phyloP scores from a whole-genome alignment of 2,888 invertebrate genomes.

The Argyra leucocephala region DNA sequence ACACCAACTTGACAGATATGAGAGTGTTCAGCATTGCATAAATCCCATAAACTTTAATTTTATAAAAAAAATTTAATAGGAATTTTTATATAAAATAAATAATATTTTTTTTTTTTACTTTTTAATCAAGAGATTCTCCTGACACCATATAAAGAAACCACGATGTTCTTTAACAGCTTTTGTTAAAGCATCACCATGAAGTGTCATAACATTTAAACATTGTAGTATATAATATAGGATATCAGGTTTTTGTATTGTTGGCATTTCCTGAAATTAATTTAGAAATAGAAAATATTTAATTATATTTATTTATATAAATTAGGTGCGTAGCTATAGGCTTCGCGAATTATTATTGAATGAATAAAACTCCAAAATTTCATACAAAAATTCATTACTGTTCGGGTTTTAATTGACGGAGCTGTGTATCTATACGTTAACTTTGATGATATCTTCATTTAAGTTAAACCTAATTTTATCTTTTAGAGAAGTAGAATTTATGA shows the following conservation, averaged over 20 bases:
- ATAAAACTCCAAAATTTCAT: too few relatives aligned
- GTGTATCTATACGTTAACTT: too few relatives aligned
- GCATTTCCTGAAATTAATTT: slow-evolving; percentile 57
- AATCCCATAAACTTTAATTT: slow-evolving; percentile 71
- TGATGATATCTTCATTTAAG: too few relatives aligned
- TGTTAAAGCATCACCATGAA: slow-evolving; percentile 88
- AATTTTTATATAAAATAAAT: not conserved
- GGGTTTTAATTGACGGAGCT: too few relatives aligned
- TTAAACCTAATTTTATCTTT: too few relatives aligned
- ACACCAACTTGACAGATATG: slow-evolving; percentile 89
- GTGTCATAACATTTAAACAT: slow-evolving; percentile 78
- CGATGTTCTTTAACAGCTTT: slow-evolving; percentile 80
- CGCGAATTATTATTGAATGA: too few relatives aligned
- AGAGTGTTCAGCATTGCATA: slow-evolving; percentile 84
- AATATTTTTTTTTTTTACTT: slow-evolving; percentile 52
- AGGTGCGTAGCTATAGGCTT: too few relatives aligned
- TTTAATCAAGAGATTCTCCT: slow-evolving; percentile 87
- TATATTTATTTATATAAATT: too few relatives aligned
- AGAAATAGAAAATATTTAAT: too few relatives aligned
- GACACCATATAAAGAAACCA: slow-evolving; percentile 90
- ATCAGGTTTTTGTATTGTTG: slow-evolving; percentile 77
- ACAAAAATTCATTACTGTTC: too few relatives aligned
- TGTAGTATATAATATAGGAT: slow-evolving; percentile 86
- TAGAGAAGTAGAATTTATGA: too few relatives aligned
- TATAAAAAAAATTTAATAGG: not conserved